Base-by-base conservation (phyloP, 2,113 vertebrate genomes). In the Syngnathus scovelli region DNA sequence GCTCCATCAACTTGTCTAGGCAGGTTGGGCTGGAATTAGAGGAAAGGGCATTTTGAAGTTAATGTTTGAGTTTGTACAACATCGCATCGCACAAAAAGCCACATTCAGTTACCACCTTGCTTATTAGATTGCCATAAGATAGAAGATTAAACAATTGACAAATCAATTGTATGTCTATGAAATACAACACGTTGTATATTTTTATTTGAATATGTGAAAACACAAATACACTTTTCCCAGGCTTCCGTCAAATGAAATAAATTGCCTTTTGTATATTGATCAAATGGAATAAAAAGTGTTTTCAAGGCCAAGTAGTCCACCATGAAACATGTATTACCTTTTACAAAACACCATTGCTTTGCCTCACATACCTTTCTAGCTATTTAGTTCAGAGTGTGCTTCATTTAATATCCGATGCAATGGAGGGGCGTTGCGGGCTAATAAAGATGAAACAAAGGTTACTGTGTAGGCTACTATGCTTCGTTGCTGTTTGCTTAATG, bases 401-500 rank as follows among this genome's bases (percentile, higher is more conserved):
- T 61, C 72, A 78, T 83, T 67, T 54, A 73, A 79, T 61, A 71
- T 70, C 64, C 67, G 67, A 41, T 49, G 8, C 58, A 37, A 70
- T 73, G 51, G 71, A 60, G 43, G 56, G 16, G 36, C 15, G 1
- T 15, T 69, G 16, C 36, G 19, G 64, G 67, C 38, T 72, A 64
- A 75, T 62, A 33, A 33, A 33, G 61, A 23, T 62, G 69, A 74
- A 77, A 70, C 54, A 68, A 72, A 64, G 15, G 10, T 49, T 58
- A 43, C 60, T 21, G 58, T n/a, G 46, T 59, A 48, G 44, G 44
- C 44, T 16, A 7, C 2, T 36, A 3, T 33, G 11, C 18, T 18
- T 37, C n/a, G 18, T 48, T 60, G 52, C 43, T 54, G 61, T 76
- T 27, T 51, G 81, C 81, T 83, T 85, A 76, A 68, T 46, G 41